These are phyloP conservation scores for Calephelis nemesis DNA, from an alignment of 1,140 invertebrate genomes.

Conservation along the genomic window DNA sequence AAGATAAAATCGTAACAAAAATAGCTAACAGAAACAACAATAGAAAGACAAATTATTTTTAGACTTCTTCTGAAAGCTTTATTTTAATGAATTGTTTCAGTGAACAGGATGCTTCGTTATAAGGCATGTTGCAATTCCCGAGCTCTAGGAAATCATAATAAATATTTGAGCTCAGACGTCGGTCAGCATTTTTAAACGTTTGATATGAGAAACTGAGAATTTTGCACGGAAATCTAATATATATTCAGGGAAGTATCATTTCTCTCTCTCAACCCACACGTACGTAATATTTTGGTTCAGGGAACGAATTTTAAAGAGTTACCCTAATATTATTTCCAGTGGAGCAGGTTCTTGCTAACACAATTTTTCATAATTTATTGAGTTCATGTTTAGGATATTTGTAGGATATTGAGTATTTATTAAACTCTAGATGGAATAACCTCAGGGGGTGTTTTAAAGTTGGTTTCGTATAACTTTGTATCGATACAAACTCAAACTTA, in stretches of 20 bases:
- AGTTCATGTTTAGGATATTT: background rate
- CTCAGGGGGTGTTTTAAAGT: no score
- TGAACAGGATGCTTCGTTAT: background rate
- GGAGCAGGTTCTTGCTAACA: background rate
- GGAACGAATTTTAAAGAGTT: conserved; percentile 6
- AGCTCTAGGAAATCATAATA: background rate
- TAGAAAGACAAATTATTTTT: no score
- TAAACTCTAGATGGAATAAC: no score
- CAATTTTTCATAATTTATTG: background rate
- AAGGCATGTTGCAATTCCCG: background rate
- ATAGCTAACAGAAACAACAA: no score
- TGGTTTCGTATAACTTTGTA: no score
- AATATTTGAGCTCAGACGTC: background rate
- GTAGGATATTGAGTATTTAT: no score
- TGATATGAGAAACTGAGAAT: conserved; percentile 9
- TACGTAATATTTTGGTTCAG: conserved; percentile 9
- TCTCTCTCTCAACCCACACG: background rate
- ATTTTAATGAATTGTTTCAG: background rate
- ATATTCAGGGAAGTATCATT: conserved; percentile 7
- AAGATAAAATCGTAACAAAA: no score
- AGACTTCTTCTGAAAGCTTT: no score
- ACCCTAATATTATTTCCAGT: conserved; percentile 1
- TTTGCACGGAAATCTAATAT: conserved; percentile 1
- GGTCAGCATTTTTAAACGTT: background rate
- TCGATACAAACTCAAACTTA: no score